A percentile compares a stretch with the other conserved stretches of the same genome.
phyloP scores from a whole-genome alignment of 2,888 invertebrate species.

The Parnassius glacialis region DNA sequence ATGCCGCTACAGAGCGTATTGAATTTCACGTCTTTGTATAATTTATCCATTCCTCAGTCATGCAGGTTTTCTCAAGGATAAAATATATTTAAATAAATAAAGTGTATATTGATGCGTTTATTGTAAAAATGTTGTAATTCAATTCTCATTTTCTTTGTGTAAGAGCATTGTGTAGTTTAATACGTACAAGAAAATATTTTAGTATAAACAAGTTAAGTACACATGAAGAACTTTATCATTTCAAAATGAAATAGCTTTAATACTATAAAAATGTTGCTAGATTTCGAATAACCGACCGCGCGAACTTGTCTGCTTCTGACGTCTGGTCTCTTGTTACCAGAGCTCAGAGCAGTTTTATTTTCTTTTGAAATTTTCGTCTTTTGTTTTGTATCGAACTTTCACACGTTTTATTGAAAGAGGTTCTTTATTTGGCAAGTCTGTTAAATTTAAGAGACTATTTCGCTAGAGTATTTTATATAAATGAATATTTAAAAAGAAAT shows the following conservation, averaged over 20 bases:
- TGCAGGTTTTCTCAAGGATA: no score
- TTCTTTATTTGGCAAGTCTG: conserved; percentile 26
- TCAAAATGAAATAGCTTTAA: conserved; percentile 24
- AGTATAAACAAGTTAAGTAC: conserved; percentile 7
- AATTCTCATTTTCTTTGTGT: no score
- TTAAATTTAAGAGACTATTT: conserved; percentile 1
- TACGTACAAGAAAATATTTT: conserved; percentile 3
- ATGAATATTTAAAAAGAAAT: no score
- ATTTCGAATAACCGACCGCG: conserved; percentile 17
- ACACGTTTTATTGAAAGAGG: conserved; percentile 33
- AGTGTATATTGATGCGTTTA: no score
- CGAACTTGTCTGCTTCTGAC: conserved; percentile 47
- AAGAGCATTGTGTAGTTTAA: background rate
- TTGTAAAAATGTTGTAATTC: no score
- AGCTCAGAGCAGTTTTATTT: conserved; percentile 45
- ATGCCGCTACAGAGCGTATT: no score
- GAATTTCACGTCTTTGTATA: no score
- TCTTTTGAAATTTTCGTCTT: conserved; percentile 45
- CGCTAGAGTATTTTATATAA: no score
- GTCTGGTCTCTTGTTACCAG: conserved; percentile 45
- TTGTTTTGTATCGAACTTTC: conserved; percentile 45
- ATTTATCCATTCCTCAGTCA: no score
- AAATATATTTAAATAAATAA: no score
- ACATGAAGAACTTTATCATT: conserved; percentile 18
- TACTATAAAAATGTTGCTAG: conserved; percentile 25